Evolutionary conservation across 2,113 vertebrate species (phyloP).

Genomic region (Osmerus eperlanus): DNA sequence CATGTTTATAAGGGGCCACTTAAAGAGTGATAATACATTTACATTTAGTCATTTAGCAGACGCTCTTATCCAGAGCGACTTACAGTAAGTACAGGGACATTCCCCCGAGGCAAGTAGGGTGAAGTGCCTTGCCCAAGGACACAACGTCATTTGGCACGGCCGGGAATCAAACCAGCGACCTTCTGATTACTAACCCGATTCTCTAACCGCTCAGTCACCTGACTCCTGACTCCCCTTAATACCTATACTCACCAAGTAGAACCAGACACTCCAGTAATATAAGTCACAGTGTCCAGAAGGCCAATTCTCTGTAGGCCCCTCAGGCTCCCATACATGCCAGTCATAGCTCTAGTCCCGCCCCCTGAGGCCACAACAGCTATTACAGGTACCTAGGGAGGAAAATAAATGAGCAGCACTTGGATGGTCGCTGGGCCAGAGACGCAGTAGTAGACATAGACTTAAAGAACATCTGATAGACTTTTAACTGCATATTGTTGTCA

Average conservation of each 20-base stretch:
- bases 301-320: constrained; percentile 75
- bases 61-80: too few relatives aligned
- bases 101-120: too few relatives aligned
- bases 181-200: too few relatives aligned
- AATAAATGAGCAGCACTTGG: neutral
- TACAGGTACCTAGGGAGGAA: constrained; percentile 75
- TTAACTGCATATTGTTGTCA: neutral
- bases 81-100: too few relatives aligned
- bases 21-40: constrained; percentile 47
- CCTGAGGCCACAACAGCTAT: constrained; percentile 83
- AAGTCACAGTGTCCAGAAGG: constrained; percentile 78
- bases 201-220: too few relatives aligned
- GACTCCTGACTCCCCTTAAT: neutral
- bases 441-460: neutral
- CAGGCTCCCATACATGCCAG: constrained; percentile 76
- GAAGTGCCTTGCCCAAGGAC: too few relatives aligned
- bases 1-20: too few relatives aligned
- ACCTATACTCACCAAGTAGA: constrained; percentile 82
- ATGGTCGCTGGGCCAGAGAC: neutral
- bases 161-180: too few relatives aligned
- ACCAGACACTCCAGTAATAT: constrained; percentile 81
- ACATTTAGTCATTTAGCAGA: too few relatives aligned
- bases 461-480: neutral
- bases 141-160: too few relatives aligned
- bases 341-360: constrained; percentile 82